Base-by-base conservation (phyloP, 2,888 invertebrate genomes). In the Oscheius sp. region DNA sequence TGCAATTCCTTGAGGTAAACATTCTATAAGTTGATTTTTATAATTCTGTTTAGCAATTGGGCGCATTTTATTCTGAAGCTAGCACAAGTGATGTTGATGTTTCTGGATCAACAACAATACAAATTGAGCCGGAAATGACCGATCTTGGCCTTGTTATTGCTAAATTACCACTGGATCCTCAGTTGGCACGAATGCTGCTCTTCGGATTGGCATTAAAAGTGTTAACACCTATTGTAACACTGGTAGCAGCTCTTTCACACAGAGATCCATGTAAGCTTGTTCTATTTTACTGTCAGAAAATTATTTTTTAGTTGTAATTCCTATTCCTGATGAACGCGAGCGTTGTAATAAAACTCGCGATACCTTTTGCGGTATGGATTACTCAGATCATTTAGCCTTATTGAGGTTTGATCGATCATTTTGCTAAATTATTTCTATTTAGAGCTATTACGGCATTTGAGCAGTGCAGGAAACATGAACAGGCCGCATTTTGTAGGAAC, bases 101-200 rank as follows among this genome's bases (percentile, higher is more conserved):
- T 13, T 23, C 45, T 27, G 69, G 35, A 18, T 12, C 25, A n/a
- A 7, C 21, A 9, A 9, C 35, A 3, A 55, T 27, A 21, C 29
- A 21, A 25, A 18, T 43, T 27, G 87, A 87, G 64, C 80, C 84
- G 16, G 79, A 80, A 25, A 61, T 87, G 74, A 87, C 87, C 0
- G 80, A 82, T 46, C 70, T 87, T 43, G 87, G 87, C 56, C 45
- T 92, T 76, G 94, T 96, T 88, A 90, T 98, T 66, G 91, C 95
- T n/a, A 95, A 96, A 88, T 90, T 98, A 59, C 95, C 96, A 0
- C 92, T 98, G 0, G 95, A 96, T 85, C 96, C 97, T 0, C 93
- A 94, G 82, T 90, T 95, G 58, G 76, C 79, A 3, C 96, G 97
- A 89, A 94, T 95, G 92, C 90, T 99, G 75, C 90, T 99, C 0